Conservation (phyloP, 2,797 vertebrate species). For the Caiman crocodilus region DNA sequence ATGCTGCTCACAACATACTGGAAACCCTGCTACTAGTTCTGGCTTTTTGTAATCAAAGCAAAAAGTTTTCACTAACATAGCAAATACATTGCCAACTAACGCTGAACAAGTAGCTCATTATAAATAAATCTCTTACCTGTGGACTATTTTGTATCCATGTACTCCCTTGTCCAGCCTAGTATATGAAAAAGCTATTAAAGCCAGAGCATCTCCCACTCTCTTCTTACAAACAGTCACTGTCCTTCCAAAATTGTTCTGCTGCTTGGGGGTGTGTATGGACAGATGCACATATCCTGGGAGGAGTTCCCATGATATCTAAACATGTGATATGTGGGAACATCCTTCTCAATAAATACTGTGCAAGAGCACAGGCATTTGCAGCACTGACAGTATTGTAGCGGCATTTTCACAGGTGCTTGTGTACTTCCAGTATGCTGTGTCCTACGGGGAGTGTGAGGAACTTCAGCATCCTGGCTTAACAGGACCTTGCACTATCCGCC, state of each 20-base stretch:
- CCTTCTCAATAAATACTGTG: neutral
- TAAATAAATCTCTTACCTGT: neutral
- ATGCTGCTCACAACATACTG: neutral
- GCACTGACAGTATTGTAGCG: neutral
- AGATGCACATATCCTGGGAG: neutral
- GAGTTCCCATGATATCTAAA: neutral
- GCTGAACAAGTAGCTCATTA: neutral
- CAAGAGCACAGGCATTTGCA: no score
- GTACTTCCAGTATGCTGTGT: neutral
- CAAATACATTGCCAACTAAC: neutral
- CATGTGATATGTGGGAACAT: neutral
- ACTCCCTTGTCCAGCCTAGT: neutral
- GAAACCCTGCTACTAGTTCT: neutral
- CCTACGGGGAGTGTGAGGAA: neutral
- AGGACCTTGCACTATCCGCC: neutral
- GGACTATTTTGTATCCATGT: neutral
- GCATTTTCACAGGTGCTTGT: neutral
- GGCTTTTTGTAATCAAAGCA: neutral
- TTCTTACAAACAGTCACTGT: neutral
- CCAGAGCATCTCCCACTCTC: neutral
- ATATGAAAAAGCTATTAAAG: neutral
- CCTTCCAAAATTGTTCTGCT: neutral
- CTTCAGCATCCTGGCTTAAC: neutral
- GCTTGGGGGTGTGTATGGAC: neutral
- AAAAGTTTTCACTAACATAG: neutral